These are phyloP conservation scores for Hemicrepidius hirtus DNA, from an alignment of 2,888 invertebrate genomes.

Conservation along the genomic window DNA sequence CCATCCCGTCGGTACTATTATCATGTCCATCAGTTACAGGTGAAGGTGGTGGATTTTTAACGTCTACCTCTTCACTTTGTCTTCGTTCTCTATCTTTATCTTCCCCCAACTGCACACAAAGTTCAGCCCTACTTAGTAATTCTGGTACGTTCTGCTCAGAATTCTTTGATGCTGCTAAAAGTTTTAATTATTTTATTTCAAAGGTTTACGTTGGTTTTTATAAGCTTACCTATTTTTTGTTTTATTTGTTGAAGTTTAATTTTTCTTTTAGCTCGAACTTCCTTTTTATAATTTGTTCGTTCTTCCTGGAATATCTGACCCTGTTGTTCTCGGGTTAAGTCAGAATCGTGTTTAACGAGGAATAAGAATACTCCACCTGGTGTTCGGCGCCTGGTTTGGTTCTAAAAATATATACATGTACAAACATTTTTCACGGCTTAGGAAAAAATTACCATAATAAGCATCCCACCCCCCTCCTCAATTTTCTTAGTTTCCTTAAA, in stretches of 20 bases:
- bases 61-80: constrained; percentile 74
- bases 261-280: constrained; percentile 75
- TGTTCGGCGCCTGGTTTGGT: constrained; percentile 86
- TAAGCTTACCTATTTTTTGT: constrained; percentile 68
- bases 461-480: constrained; percentile 90
- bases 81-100: constrained; percentile 66
- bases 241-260: constrained; percentile 81
- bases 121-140: constrained; percentile 78
- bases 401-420: constrained; percentile 70
- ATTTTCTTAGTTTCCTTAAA: constrained; percentile 87
- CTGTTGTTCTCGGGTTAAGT: constrained; percentile 79
- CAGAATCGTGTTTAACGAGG: constrained; percentile 83
- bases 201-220: too few relatives aligned
- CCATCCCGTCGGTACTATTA: constrained; percentile 76
- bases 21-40: constrained; percentile 83
- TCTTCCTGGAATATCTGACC: constrained; percentile 82
- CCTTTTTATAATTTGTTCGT: constrained; percentile 75
- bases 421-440: not conserved
- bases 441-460: constrained; percentile 80
- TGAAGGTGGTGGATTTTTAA: constrained; percentile 87
- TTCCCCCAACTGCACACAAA: constrained; percentile 66
- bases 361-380: constrained; percentile 91
- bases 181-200: not conserved
- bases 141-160: constrained; percentile 74
- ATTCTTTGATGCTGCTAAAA: constrained; percentile 48